phyloP scores from a whole-genome alignment of 1,140 invertebrate species.

The Zaprionus kolodkinae region DNA sequence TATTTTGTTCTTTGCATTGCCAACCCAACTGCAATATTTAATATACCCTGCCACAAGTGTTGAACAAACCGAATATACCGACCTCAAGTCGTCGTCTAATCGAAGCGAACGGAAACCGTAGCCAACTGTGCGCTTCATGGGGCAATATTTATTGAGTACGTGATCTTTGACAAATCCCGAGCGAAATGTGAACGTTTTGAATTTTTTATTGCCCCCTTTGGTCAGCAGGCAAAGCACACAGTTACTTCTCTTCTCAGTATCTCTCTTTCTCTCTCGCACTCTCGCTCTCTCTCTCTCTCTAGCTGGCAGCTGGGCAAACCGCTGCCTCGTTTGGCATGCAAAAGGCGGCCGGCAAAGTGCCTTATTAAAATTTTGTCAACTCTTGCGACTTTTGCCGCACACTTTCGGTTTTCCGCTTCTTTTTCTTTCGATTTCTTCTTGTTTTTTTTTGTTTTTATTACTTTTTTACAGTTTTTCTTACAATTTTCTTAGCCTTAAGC shows the following conservation, averaged over 20 bases:
- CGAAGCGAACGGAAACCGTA: slow-evolving; percentile 45
- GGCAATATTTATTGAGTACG: slow-evolving; percentile 83
- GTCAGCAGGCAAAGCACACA: slow-evolving; percentile 42
- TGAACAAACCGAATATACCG: slow-evolving; percentile 17
- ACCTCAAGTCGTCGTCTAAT: slow-evolving; percentile 20
- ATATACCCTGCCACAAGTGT: neutral
- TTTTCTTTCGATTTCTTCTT: slow-evolving; percentile 24
- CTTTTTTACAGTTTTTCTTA: slow-evolving; percentile 46
- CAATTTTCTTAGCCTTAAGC: slow-evolving; percentile 13
- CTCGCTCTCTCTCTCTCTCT: neutral
- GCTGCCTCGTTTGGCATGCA: slow-evolving; percentile 69
- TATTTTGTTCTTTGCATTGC: neutral
- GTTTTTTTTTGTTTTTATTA: slow-evolving; percentile 31
- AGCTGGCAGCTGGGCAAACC: slow-evolving; percentile 65
- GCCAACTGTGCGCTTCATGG: slow-evolving; percentile 67
- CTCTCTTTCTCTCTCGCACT: neutral
- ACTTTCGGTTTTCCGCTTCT: slow-evolving; percentile 17
- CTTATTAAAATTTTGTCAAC: slow-evolving; percentile 83
- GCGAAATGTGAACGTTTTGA: slow-evolving; percentile 79
- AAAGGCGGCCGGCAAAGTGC: slow-evolving; percentile 76
- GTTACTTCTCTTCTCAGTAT: slow-evolving; percentile 17
- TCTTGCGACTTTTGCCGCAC: slow-evolving; percentile 62
- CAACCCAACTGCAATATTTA: neutral
- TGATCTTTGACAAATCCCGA: slow-evolving; percentile 75
- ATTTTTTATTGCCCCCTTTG: slow-evolving; percentile 75